These are phyloP conservation scores for Coregonus suidteri DNA, from an alignment of 2,797 vertebrate genomes.

Conservation along the genomic window DNA sequence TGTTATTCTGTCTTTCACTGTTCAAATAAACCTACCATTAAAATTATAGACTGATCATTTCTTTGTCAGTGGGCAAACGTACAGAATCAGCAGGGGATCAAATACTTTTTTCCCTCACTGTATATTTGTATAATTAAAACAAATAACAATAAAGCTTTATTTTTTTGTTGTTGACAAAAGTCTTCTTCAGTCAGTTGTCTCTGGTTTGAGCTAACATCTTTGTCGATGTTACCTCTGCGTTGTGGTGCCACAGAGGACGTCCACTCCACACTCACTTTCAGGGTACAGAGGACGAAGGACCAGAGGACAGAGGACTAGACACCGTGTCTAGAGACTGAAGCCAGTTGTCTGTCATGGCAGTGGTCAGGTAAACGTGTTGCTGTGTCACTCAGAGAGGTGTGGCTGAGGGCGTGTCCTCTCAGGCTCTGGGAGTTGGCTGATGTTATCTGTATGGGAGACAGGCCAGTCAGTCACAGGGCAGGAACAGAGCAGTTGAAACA, in stretches of 20 bases:
- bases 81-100: too few species aligned
- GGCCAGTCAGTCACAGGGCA: neutral
- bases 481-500: neutral
- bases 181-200: neutral
- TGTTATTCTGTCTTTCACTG: too few species aligned
- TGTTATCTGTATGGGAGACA: constrained; percentile 53
- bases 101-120: too few species aligned
- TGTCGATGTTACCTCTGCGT: neutral
- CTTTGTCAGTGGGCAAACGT: too few species aligned
- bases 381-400: constrained; percentile 67
- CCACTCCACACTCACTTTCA: too few species aligned
- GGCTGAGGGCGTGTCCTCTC: constrained; percentile 73
- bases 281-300: neutral
- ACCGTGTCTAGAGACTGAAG: neutral
- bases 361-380: constrained; percentile 7
- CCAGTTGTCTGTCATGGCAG: constrained; percentile 13
- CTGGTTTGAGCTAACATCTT: neutral
- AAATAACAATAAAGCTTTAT: too few species aligned
- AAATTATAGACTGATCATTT: too few species aligned
- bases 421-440: constrained; percentile 88
- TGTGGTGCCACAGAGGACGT: too few species aligned
- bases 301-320: neutral
- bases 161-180: neutral
- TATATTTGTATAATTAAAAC: neutral
- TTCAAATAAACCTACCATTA: too few species aligned